Conservation (phyloP, 2,888 invertebrate species). For the Andrena bicolor region DNA sequence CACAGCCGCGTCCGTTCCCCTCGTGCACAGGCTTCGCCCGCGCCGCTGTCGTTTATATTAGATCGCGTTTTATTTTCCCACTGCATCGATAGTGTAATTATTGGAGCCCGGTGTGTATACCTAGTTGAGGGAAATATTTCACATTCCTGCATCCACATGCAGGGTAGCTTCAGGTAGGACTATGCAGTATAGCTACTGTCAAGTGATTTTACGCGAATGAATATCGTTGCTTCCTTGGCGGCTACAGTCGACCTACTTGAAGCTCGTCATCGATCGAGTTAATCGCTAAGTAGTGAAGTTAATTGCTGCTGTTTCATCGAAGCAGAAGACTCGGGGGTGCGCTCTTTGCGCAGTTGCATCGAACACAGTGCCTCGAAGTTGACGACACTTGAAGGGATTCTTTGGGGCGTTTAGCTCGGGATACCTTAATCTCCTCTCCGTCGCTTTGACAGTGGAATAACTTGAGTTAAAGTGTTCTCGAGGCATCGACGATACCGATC, state of each 20-base stretch:
- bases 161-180: background rate
- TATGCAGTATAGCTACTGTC: background rate
- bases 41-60: background rate
- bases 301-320: conserved; percentile 12
- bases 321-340: background rate
- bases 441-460: background rate
- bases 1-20: background rate
- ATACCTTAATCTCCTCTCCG: background rate
- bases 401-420: background rate
- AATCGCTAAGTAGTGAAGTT: background rate
- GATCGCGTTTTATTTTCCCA: background rate
- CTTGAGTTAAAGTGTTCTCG: background rate
- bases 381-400: background rate
- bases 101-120: background rate
- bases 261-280: background rate
- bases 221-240: background rate
- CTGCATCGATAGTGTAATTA: background rate
- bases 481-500: background rate
- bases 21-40: background rate
- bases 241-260: background rate
- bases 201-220: background rate
- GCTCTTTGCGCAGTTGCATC: background rate
- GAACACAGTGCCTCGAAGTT: background rate
- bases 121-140: background rate
- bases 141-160: background rate